A percentile compares a stretch with the other conserved stretches of the same genome.
phyloP scores from a whole-genome alignment of 2,113 vertebrate species.

The Thinocorus orbignyianus region DNA sequence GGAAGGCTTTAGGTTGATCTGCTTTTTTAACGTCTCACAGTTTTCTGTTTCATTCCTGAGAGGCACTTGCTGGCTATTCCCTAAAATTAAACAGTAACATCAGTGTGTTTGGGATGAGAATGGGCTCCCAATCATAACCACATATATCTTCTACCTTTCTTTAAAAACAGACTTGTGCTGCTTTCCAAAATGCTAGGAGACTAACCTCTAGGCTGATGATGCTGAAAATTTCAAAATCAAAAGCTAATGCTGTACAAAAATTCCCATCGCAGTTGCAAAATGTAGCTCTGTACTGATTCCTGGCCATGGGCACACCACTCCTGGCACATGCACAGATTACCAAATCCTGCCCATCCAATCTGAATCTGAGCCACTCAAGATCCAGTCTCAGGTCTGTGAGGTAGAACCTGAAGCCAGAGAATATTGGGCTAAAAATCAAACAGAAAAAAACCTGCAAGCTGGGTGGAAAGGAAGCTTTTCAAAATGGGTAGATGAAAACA shows the following conservation, averaged over 20 bases:
- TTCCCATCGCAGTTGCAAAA: neutral
- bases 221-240: neutral
- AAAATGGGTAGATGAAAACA: neutral
- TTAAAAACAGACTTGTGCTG: neutral
- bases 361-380: neutral
- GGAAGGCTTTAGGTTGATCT: slow-evolving; percentile 62
- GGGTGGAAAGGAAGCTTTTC: neutral
- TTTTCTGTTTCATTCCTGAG: slow-evolving; percentile 72
- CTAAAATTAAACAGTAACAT: slow-evolving; percentile 62
- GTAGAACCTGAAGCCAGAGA: neutral
- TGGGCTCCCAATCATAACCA: neutral
- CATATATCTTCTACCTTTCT: neutral
- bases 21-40: slow-evolving; percentile 74
- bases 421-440: neutral
- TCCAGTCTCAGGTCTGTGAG: neutral
- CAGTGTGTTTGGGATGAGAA: neutral
- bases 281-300: neutral
- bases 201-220: neutral
- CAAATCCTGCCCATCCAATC: neutral
- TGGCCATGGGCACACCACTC: neutral
- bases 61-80: slow-evolving; percentile 75
- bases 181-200: neutral
- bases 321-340: neutral
- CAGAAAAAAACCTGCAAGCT: neutral
- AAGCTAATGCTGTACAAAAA: neutral